These are phyloP conservation scores for Epistrophe eligans DNA, from an alignment of 2,888 invertebrate genomes.

Conservation along the genomic window DNA sequence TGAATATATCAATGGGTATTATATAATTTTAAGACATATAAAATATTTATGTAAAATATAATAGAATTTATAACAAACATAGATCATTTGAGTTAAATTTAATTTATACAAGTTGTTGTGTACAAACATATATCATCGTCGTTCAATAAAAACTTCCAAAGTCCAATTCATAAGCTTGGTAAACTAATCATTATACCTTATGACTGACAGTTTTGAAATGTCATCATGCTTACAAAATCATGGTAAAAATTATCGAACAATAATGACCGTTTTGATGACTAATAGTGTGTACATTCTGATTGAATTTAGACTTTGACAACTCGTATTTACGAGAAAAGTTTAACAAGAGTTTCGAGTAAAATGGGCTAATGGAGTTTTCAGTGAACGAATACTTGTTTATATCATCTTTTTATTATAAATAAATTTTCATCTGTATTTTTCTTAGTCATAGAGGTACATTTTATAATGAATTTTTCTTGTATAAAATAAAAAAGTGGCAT, in stretches of 20 bases:
- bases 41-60: neutral
- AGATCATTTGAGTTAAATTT: neutral
- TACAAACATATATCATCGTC: constrained; percentile 2
- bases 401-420: constrained; percentile 2
- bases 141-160: neutral
- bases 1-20: constrained; percentile 5
- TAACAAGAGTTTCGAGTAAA: neutral
- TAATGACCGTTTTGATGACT: too few species aligned
- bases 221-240: too few species aligned
- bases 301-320: too few species aligned
- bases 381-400: neutral
- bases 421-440: constrained; percentile 4
- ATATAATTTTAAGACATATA: constrained; percentile 10
- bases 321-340: neutral
- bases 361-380: neutral
- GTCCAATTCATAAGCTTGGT: too few species aligned
- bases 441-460: constrained; percentile 9
- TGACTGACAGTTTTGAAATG: too few species aligned
- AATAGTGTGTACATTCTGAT: too few species aligned
- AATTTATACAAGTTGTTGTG: constrained; percentile 6
- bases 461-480: constrained; percentile 8
- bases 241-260: too few species aligned
- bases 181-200: too few species aligned
- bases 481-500: constrained; percentile 30
- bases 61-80: neutral